Evolutionary conservation across 2,888 invertebrate genomes (phyloP).

Genomic region (Pheosia gnoma): DNA sequence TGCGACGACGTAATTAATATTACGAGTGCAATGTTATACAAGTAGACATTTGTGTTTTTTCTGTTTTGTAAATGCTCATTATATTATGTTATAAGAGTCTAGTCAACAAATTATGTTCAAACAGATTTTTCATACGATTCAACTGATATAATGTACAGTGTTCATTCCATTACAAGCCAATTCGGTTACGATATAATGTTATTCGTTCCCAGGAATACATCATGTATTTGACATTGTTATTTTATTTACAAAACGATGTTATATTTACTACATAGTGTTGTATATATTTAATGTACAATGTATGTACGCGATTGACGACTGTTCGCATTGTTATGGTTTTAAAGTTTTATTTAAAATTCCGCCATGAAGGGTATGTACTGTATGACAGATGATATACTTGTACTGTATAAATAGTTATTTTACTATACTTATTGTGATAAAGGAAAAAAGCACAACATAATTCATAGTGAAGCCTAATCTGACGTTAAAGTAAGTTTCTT

Average conservation of each 20-base stretch:
- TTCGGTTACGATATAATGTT: conserved; percentile 5
- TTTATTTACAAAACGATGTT: conserved; percentile 4
- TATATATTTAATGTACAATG: conserved; percentile 21
- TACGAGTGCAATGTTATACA: conserved; percentile 49
- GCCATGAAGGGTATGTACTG: conserved; percentile 62
- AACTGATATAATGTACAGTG: conserved; percentile 49
- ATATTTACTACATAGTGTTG: conserved; percentile 9
- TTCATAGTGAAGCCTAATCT: conserved; percentile 78
- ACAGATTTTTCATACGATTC: conserved; percentile 48
- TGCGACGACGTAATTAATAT: conserved; percentile 30
- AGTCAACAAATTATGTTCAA: conserved; percentile 80
- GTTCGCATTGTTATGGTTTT: conserved; percentile 55
- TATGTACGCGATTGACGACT: conserved; percentile 43
- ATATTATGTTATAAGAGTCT: conserved; percentile 81
- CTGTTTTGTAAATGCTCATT: conserved; percentile 82
- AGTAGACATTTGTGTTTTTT: conserved; percentile 58
- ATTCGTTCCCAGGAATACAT: conserved; percentile 6
- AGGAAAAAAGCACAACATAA: conserved; percentile 80
- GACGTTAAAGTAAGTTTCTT: conserved; percentile 70
- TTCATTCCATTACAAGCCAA: conserved; percentile 51
- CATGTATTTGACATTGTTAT: conserved; percentile 6
- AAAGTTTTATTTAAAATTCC: conserved; percentile 61
- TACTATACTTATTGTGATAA: conserved; percentile 77
- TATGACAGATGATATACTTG: conserved; percentile 67
- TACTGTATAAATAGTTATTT: conserved; percentile 69